Conservation (phyloP, 2,797 vertebrate genomes). For the Gephyroberyx darwinii region DNA sequence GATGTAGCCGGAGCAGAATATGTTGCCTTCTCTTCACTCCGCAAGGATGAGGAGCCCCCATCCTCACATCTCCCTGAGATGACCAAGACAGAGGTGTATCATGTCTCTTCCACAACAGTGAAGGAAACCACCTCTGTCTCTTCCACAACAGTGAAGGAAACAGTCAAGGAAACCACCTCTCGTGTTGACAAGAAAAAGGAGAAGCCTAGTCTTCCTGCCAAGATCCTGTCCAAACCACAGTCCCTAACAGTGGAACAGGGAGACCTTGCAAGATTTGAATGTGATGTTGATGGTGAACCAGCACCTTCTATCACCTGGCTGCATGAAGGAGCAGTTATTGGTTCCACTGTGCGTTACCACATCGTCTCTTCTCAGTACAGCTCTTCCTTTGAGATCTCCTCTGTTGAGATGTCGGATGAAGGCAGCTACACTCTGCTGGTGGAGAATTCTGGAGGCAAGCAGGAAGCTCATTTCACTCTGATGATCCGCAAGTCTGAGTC, state of each 20-base stretch:
- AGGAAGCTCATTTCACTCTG: constrained; percentile 93
- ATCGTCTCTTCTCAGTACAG: constrained; percentile 87
- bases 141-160: constrained; percentile 74
- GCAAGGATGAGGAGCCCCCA: constrained; percentile 91
- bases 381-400: constrained; percentile 92
- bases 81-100: constrained; percentile 90
- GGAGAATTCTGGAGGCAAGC: constrained; percentile 89
- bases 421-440: constrained; percentile 91
- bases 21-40: constrained; percentile 85
- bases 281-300: constrained; percentile 92
- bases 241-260: constrained; percentile 92
- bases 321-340: constrained; percentile 80
- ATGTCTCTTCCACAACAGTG: constrained; percentile 84
- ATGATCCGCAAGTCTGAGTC: constrained; percentile 85
- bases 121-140: constrained; percentile 87
- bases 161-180: constrained; percentile 72
- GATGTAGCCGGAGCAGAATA: constrained; percentile 92
- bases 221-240: constrained; percentile 90
- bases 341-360: constrained; percentile 85
- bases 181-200: constrained; percentile 58
- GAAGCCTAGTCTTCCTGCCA: constrained; percentile 72
- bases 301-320: constrained; percentile 89
- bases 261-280: constrained; percentile 88
- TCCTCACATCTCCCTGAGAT: constrained; percentile 87
- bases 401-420: constrained; percentile 90